These are phyloP conservation scores for Epizoanthus rinbou DNA, from an alignment of 92 coral and sea anemone genomes.

Conservation along the genomic window DNA sequence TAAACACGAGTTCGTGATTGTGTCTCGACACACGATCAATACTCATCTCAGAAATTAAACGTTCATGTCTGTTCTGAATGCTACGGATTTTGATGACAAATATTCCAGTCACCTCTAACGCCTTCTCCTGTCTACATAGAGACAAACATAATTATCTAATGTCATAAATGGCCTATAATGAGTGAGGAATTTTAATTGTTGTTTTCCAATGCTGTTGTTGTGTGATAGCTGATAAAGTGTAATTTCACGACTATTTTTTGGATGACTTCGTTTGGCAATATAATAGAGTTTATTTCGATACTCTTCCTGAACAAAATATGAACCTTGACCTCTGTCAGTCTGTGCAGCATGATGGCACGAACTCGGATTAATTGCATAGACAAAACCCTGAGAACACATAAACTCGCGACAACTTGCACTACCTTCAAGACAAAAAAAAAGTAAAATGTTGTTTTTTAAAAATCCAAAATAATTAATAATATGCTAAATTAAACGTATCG, in stretches of 20 bases:
- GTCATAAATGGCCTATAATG: slow-evolving; percentile 12
- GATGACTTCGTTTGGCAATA: background rate
- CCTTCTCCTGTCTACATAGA: background rate
- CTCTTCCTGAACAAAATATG: background rate
- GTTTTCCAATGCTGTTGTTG: slow-evolving; percentile 18
- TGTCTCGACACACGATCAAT: slow-evolving; percentile 9
- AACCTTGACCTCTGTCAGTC: no score
- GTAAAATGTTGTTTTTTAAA: no score
- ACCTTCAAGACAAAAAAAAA: no score
- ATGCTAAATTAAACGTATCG: no score
- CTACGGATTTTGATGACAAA: slow-evolving; percentile 1
- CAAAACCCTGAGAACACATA: no score
- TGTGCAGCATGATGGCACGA: no score
- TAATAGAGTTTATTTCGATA: slow-evolving; percentile 16
- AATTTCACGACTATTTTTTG: slow-evolving; percentile 5
- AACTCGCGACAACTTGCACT: no score
- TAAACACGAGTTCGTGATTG: slow-evolving; percentile 45
- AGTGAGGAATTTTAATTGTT: slow-evolving; percentile 27
- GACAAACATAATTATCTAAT: background rate
- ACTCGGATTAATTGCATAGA: no score
- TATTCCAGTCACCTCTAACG: slow-evolving; percentile 25
- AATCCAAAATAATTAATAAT: no score
- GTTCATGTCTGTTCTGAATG: slow-evolving; percentile 16
- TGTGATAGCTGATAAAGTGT: background rate
- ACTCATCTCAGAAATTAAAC: background rate